Evolutionary conservation across 2,113 vertebrate species (phyloP).

Genomic region (Hippocampus comes): DNA sequence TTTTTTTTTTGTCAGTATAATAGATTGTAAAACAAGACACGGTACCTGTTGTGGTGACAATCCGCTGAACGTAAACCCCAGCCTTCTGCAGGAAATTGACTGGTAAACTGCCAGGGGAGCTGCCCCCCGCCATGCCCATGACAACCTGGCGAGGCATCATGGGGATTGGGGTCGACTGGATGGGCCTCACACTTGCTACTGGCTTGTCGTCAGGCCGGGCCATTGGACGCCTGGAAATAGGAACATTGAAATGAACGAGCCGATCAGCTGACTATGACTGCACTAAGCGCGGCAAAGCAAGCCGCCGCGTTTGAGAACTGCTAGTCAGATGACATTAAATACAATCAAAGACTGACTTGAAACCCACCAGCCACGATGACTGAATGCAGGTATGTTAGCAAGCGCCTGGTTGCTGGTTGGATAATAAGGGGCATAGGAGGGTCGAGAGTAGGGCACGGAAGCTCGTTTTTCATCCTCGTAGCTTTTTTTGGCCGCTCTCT

Average conservation of each 20-base stretch:
- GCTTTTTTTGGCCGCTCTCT: slow-evolving; percentile 96
- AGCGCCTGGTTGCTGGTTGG: slow-evolving; percentile 88
- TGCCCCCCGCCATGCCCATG: slow-evolving; percentile 80
- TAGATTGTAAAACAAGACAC: background rate
- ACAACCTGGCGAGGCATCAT: slow-evolving; percentile 96
- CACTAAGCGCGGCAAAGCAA: background rate
- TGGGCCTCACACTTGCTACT: slow-evolving; percentile 91
- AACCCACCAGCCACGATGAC: slow-evolving; percentile 92
- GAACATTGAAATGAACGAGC: slow-evolving; percentile 13
- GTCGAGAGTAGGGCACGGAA: slow-evolving; percentile 91
- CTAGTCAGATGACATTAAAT: background rate
- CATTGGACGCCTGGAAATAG: slow-evolving; percentile 78
- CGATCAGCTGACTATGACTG: background rate
- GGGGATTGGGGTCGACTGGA: slow-evolving; percentile 96
- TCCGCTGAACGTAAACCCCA: slow-evolving; percentile 93
- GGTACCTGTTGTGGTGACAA: slow-evolving; percentile 93
- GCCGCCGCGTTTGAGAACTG: background rate
- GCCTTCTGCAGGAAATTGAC: slow-evolving; percentile 96
- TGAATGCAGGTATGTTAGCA: slow-evolving; percentile 89
- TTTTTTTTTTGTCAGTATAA: background rate
- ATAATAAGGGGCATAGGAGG: slow-evolving; percentile 96
- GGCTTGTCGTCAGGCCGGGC: slow-evolving; percentile 90
- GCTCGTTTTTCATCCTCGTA: slow-evolving; percentile 98
- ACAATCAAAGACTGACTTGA: background rate
- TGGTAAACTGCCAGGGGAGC: slow-evolving; percentile 82